These are phyloP conservation scores for Lathamus discolor DNA, from an alignment of 2,113 vertebrate genomes.

Conservation along the genomic window DNA sequence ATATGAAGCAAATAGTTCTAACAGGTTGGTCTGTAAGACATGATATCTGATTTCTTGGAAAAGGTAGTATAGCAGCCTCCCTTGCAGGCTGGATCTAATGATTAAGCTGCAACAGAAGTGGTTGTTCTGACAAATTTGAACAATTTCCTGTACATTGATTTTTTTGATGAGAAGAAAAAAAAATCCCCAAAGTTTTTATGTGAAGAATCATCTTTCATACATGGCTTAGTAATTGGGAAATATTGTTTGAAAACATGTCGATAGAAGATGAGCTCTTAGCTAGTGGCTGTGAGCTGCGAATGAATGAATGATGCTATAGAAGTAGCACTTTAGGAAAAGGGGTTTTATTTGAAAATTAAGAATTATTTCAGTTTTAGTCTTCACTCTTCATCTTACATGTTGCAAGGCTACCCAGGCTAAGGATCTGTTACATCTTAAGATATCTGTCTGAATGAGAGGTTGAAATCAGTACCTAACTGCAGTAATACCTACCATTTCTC, in stretches of 20 bases:
- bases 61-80: neutral
- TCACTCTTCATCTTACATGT: neutral
- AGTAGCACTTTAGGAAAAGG: slow-evolving; percentile 8
- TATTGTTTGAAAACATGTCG: slow-evolving; percentile 31
- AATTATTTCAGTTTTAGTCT: slow-evolving; percentile 10
- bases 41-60: neutral
- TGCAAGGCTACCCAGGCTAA: neutral
- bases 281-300: neutral
- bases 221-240: slow-evolving; percentile 21
- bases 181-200: neutral
- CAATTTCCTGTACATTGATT: slow-evolving; percentile 52
- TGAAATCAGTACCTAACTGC: neutral
- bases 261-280: slow-evolving; percentile 23
- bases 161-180: slow-evolving; percentile 45
- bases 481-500: neutral
- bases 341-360: neutral
- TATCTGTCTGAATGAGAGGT: neutral
- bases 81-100: neutral
- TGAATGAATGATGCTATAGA: neutral
- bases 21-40: neutral
- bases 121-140: slow-evolving; percentile 48
- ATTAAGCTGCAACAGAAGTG: slow-evolving; percentile 8
- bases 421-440: neutral
- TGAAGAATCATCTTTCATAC: slow-evolving; percentile 21
- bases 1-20: neutral